Evolutionary conservation across 2,113 vertebrate species (phyloP).

Genomic region (Hyaena hyaena): DNA sequence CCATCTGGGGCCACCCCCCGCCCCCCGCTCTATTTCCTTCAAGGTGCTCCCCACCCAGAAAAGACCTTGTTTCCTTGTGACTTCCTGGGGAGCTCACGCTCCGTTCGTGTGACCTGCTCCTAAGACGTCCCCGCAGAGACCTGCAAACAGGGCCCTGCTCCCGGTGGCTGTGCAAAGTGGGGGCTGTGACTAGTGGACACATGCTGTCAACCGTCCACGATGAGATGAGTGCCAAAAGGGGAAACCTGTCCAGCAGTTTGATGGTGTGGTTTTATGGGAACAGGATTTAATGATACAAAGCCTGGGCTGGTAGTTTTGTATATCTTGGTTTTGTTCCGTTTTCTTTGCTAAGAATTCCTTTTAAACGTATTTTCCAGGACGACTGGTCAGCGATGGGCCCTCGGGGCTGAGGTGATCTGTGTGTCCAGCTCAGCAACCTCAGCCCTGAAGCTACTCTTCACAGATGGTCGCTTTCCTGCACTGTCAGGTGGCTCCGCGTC

Average conservation of each 20-base stretch:
- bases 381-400: not conserved
- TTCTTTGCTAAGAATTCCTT: not conserved
- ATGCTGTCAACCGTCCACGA: rapidly evolving
- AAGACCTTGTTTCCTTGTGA: rapidly evolving
- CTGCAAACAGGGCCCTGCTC: rapidly evolving
- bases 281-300: not conserved
- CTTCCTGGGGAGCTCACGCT: rapidly evolving
- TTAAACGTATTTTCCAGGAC: not conserved
- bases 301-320: not conserved
- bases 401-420: rapidly evolving
- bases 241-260: not conserved
- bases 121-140: rapidly evolving
- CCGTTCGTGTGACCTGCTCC: rapidly evolving
- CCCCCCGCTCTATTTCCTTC: not conserved
- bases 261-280: not conserved
- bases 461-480: rapidly evolving
- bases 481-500: not conserved
- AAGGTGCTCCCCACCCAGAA: too few species aligned
- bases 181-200: rapidly evolving
- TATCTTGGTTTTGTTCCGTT: not conserved
- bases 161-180: not conserved
- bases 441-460: not conserved
- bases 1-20: not conserved
- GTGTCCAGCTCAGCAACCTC: not conserved
- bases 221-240: not conserved